phyloP scores from a whole-genome alignment of 2,113 vertebrate genomes.

The Melanerpes aurifrons region DNA sequence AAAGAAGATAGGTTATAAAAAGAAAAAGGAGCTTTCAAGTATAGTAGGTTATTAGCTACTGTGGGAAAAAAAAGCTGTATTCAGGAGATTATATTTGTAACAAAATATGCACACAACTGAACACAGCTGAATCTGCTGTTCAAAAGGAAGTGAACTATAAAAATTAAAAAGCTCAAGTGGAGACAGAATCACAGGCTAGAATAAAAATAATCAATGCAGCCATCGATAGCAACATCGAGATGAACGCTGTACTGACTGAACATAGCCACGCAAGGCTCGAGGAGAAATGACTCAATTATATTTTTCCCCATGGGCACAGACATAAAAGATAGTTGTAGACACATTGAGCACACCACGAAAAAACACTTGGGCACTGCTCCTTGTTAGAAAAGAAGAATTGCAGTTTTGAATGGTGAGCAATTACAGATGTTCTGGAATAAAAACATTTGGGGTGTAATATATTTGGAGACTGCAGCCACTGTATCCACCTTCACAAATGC shows the following conservation, averaged over 20 bases:
- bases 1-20: constrained; percentile 52
- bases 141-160: constrained; percentile 51
- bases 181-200: constrained; percentile 30
- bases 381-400: constrained; percentile 51
- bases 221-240: constrained; percentile 58
- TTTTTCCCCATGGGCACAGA: constrained; percentile 68
- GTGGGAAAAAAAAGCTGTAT: constrained; percentile 32
- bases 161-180: constrained; percentile 51
- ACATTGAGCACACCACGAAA: constrained; percentile 43
- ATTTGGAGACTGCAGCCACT: background rate
- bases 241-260: constrained; percentile 61
- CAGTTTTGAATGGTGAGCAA: constrained; percentile 15
- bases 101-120: constrained; percentile 29
- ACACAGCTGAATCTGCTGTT: constrained; percentile 6
- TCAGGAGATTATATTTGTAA: background rate
- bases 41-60: constrained; percentile 24
- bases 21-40: constrained; percentile 52
- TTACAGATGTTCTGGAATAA: background rate
- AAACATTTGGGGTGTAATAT: background rate
- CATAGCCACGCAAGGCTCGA: background rate
- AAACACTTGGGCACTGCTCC: constrained; percentile 43
- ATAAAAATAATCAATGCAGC: constrained; percentile 72
- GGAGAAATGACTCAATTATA: constrained; percentile 72
- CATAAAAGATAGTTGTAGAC: constrained; percentile 61
- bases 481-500: background rate